Percentiles rank a stretch among this genome's conserved stretches.
These are phyloP conservation scores for Elgaria multicarinata DNA, from an alignment of 2,113 vertebrate genomes.

Conservation along the genomic window DNA sequence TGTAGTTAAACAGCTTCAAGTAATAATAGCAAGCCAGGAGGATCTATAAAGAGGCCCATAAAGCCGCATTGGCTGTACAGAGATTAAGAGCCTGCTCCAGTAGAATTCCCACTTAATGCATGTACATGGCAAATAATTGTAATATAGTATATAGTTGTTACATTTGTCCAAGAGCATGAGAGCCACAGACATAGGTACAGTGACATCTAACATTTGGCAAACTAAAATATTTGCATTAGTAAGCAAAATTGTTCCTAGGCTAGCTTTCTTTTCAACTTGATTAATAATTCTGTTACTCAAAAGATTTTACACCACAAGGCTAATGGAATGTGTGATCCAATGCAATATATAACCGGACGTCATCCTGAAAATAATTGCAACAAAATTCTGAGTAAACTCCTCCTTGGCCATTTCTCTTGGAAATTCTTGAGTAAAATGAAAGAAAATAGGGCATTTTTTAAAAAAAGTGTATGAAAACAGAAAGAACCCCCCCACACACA, in stretches of 20 bases:
- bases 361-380: background rate
- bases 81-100: background rate
- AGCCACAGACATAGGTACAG: background rate
- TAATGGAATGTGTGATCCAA: background rate
- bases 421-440: background rate
- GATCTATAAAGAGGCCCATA: slow-evolving; percentile 9
- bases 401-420: background rate
- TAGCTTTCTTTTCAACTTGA: background rate
- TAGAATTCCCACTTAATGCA: background rate
- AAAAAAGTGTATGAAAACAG: background rate
- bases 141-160: background rate
- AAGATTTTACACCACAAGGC: background rate
- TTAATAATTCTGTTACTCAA: background rate
- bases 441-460: background rate
- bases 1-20: slow-evolving; percentile 13
- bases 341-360: background rate
- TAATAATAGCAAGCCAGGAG: background rate
- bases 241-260: background rate
- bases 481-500: too few species aligned
- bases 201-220: background rate
- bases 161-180: background rate
- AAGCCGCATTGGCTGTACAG: background rate
- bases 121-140: background rate
- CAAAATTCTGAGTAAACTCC: background rate
- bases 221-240: background rate